These are phyloP conservation scores for Nymphalis polychloros DNA, from an alignment of 2,888 invertebrate species.

Conservation along the genomic window DNA sequence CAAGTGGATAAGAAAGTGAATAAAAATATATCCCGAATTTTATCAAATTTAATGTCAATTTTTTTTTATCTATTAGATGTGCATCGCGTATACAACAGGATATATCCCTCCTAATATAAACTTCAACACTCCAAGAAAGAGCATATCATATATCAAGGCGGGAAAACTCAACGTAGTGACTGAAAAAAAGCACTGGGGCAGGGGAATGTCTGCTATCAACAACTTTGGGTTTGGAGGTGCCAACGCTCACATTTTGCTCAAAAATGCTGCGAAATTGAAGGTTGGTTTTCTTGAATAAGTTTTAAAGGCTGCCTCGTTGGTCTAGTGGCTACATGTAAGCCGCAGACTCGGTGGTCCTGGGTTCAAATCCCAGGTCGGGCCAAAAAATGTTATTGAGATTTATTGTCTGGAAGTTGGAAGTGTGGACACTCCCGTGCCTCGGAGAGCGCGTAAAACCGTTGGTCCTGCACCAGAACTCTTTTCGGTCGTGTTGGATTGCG, in stretches of 20 bases:
- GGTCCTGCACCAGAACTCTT: no score
- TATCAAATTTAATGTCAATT: not conserved
- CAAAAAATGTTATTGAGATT: no score
- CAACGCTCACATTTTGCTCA: constrained; percentile 87
- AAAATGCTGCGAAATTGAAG: constrained; percentile 83
- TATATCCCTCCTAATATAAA: constrained; percentile 93
- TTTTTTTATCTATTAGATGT: constrained; percentile 82
- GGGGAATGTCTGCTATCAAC: constrained; percentile 91
- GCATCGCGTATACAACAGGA: constrained; percentile 90
- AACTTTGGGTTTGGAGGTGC: constrained; percentile 97
- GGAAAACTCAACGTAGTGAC: constrained; percentile 87
- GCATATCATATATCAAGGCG: constrained; percentile 83
- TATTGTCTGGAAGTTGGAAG: no score
- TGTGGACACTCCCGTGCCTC: no score
- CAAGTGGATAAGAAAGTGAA: no score
- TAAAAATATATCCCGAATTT: no score
- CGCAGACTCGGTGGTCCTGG: no score
- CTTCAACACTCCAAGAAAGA: constrained; percentile 83
- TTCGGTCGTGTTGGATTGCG: no score
- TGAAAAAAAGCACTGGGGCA: constrained; percentile 85
- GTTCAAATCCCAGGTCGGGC: no score
- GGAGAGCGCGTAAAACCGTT: no score
- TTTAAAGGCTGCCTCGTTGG: no score
- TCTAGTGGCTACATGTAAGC: no score
- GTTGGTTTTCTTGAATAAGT: constrained; percentile 41